Evolutionary conservation across 2,888 invertebrate genomes (phyloP).

Genomic region (Drosophila tanythrix): DNA sequence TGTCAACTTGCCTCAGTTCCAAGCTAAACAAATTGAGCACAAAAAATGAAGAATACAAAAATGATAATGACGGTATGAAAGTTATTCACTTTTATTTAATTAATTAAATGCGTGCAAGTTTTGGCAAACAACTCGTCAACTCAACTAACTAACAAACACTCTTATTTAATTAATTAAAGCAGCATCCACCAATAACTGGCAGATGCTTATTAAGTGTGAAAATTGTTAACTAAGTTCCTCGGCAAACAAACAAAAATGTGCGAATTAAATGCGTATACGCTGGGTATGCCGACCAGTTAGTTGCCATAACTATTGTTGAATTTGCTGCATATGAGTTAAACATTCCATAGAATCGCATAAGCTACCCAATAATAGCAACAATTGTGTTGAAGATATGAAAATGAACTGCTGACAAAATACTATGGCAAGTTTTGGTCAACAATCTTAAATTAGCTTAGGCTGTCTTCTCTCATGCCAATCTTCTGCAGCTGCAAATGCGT

Average conservation of each 20-base stretch:
- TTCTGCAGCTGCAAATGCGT: background rate
- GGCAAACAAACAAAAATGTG: background rate
- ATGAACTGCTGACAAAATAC: background rate
- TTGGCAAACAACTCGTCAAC: constrained; percentile 29
- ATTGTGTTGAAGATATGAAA: background rate
- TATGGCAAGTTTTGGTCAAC: background rate
- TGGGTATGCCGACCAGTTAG: background rate
- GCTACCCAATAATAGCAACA: background rate
- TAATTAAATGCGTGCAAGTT: constrained; percentile 75
- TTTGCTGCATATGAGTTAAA: background rate
- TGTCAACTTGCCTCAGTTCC: constrained; percentile 50
- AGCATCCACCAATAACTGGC: constrained; percentile 2
- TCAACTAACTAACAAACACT: constrained; percentile 36
- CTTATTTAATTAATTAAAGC: constrained; percentile 48
- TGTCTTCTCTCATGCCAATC: background rate
- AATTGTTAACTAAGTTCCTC: background rate
- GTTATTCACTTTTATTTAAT: constrained; percentile 66
- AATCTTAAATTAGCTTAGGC: background rate
- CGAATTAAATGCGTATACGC: background rate
- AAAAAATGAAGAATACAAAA: constrained; percentile 12
- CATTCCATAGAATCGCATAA: background rate
- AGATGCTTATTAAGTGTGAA: background rate
- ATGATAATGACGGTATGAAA: constrained; percentile 36
- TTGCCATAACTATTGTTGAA: background rate
- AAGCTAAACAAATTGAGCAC: constrained; percentile 10